These are phyloP conservation scores for Procapra przewalskii DNA, from an alignment of 2,113 vertebrate genomes.

Conservation along the genomic window DNA sequence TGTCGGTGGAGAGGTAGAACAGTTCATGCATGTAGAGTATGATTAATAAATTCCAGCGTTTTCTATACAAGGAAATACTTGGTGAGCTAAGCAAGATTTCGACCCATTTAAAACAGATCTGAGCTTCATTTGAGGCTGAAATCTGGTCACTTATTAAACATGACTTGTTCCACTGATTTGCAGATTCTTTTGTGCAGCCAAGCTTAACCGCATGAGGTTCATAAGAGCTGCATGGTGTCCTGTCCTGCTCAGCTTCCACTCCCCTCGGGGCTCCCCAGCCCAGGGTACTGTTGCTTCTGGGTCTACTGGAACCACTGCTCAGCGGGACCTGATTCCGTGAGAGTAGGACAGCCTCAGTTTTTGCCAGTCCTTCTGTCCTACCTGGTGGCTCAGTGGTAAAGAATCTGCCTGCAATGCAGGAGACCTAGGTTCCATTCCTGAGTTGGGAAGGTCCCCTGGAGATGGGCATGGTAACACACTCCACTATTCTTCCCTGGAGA, in stretches of 20 bases:
- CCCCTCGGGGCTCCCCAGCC: rapidly evolving
- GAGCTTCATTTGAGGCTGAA: not conserved
- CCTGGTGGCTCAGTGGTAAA: not conserved
- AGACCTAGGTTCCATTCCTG: not conserved
- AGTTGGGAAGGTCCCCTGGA: not conserved
- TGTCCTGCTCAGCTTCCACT: no score
- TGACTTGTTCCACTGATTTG: not conserved
- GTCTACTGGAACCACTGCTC: rapidly evolving
- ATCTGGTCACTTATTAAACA: not conserved
- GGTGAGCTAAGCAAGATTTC: not conserved
- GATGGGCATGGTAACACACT: not conserved
- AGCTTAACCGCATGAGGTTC: rapidly evolving
- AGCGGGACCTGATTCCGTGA: rapidly evolving
- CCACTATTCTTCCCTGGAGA: not conserved
- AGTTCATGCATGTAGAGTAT: not conserved
- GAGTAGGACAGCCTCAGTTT: rapidly evolving
- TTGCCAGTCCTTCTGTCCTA: rapidly evolving
- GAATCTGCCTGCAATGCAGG: not conserved
- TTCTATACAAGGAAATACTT: not conserved
- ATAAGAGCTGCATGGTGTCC: no score
- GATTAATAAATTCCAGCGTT: not conserved
- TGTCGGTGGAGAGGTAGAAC: not conserved
- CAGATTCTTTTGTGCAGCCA: not conserved
- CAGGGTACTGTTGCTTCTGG: not conserved
- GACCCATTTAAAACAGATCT: not conserved